Base-by-base conservation (phyloP, 64 coral and sea anemone genomes). In the Montipora cactus region DNA sequence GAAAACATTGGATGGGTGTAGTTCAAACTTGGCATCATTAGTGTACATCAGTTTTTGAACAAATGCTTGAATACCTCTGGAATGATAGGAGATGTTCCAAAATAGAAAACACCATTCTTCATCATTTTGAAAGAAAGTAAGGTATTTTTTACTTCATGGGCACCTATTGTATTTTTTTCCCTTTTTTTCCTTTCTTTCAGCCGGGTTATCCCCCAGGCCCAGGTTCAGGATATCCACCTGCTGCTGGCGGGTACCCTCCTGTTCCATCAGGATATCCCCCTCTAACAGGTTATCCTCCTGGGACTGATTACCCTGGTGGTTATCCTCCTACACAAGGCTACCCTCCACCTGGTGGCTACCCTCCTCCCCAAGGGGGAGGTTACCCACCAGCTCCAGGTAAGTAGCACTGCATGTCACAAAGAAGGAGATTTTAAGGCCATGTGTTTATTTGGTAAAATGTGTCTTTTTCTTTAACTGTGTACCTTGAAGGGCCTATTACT, bases 311-410 rank as follows among this genome's bases (percentile, higher is more conserved):
- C 5, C 93, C 83, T 87, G 92, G 92, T 58, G 92, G 92, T 44
- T 93, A 93, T 49, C 92, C 91, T 28, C 83, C 91, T 62, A 16
- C 74, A 61, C 81, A 80, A 57, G 93, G 89, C 8, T 95, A 95
- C 25, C 94, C 94, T 70, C 74, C 88, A 23, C 7, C 80, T 57
- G 28, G 78, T 49, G 89, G 94, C 47, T 64, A 76, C 59, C 76
- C 77, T 9, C 77, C 82, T 59, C 92, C 91, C 2, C 16, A 75
- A 7, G 59, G 74, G 6, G 83, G 84, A 69, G 84, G 92, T 2
- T 93, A 93, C 52, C 92, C 92, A 28, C 92, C 92, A 68, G 11
- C 75, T 1, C 18, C 73, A 80, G 83, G 83, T 68, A 70, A 71
- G 66, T 85, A 10, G 7, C 47, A 46, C 2, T 45, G 20, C 44